Evolutionary conservation across 1,140 invertebrate genomes (phyloP).

Genomic region (Aleiodes sp.): DNA sequence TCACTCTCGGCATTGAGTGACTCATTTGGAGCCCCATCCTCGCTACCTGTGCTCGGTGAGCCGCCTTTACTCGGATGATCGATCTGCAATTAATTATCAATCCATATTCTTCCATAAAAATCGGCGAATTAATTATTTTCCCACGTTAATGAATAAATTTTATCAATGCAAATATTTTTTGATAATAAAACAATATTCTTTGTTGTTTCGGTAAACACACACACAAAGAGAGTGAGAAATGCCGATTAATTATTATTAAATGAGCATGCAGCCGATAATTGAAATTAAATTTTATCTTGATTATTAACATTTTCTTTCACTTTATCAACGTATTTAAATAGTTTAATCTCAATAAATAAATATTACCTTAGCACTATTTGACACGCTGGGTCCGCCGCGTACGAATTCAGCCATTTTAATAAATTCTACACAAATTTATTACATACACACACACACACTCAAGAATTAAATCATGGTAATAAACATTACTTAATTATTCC

Average conservation of each 20-base stretch:
- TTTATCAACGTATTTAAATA: not conserved
- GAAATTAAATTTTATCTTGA: no score
- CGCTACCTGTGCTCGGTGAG: constrained; percentile 84
- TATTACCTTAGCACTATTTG: constrained; percentile 63
- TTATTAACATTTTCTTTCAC: no score
- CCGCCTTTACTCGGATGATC: constrained; percentile 72
- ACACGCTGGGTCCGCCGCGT: constrained; percentile 67
- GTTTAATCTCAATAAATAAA: constrained; percentile 29
- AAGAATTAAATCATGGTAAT: not conserved
- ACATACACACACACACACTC: constrained; percentile 45
- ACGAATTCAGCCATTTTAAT: constrained; percentile 70
- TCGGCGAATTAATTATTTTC: no score
- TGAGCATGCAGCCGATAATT: no score
- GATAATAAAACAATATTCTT: no score
- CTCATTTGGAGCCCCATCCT: constrained; percentile 79
- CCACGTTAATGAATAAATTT: no score
- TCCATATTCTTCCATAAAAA: not conserved
- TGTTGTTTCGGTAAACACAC: no score
- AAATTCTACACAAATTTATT: constrained; percentile 44
- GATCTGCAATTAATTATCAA: constrained; percentile 42
- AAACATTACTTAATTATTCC: not conserved
- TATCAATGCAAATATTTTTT: no score
- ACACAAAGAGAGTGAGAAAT: no score
- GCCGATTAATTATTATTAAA: no score
- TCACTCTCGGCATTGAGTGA: constrained; percentile 71